Base-by-base conservation (phyloP, 2,113 vertebrate genomes). In the Onychostruthus taczanowskii region DNA sequence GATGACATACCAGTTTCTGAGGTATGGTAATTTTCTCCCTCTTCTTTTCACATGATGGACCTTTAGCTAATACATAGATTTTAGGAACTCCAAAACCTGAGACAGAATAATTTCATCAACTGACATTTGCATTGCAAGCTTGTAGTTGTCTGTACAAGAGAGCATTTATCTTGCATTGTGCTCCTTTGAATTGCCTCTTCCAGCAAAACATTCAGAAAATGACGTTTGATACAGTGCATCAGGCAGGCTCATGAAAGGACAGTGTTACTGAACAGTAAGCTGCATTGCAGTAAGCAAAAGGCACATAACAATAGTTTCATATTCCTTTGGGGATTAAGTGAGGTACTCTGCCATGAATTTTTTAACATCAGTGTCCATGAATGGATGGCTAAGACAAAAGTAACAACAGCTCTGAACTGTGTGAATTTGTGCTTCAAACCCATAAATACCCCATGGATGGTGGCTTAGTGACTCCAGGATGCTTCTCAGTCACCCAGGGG, bases 141-240 rank as follows among this genome's bases (percentile, higher is more conserved):
- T 78, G 56, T 50, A 78, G 27, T 41, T 1, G 1, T 13, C 68
- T 81, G n/a, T 59, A 81, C 39, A 89, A 78, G 87, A 84, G 44
- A 83, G 22, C 53, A 61, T 74, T 89, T 67, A 37, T 68, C 33
- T 87, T 70, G 37, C 0, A 1, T 46, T 21, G 37, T n/a, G 41
- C 47, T 91, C 33, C 58, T 90, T 26, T 46, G n/a, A 81, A 61
- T 16, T 49, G 21, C 6, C 28, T 86, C 64, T 84, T 78, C 64
- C 41, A 78, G 67, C 68, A 92, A 70, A 81, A 31, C 17, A 28
- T 59, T 78, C 56, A 87, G 89, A 70, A 95, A 94, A 82, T 49
- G 20, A 41, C 23, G 16, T 85, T 73, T 62, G 67, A 73, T 33
- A 91, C 0, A 1, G 39, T 46, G 28, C 27, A 31, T 85, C 79